These are phyloP conservation scores for Cercopithecus hamlyni DNA, from an alignment of 2,797 vertebrate species.

Conservation along the genomic window DNA sequence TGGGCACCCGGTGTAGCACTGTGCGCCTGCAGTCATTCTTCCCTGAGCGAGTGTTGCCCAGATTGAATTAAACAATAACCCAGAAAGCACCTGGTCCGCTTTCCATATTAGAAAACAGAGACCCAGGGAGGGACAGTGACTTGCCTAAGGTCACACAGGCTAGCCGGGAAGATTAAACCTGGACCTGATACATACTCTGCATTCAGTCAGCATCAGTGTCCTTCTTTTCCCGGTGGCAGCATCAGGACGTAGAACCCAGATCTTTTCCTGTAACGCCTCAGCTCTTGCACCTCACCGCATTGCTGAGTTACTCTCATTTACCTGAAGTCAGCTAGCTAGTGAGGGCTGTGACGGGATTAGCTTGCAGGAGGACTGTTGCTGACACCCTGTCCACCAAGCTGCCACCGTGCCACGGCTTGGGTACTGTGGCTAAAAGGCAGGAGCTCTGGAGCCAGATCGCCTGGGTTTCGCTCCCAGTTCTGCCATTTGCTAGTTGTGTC, in stretches of 20 bases:
- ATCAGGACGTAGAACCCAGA: neutral
- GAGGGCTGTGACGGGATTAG: neutral
- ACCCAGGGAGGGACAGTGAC: neutral
- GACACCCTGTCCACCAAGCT: neutral
- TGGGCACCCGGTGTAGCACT: fast-evolving
- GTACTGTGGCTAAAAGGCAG: neutral
- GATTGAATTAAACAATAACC: neutral
- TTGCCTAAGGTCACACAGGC: neutral
- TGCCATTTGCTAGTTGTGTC: neutral
- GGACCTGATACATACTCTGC: neutral
- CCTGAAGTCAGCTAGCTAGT: neutral
- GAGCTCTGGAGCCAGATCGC: neutral
- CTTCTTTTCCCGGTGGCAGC: neutral
- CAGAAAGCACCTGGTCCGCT: neutral
- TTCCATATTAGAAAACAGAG: neutral
- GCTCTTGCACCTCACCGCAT: neutral
- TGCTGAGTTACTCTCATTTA: neutral
- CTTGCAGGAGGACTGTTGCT: neutral
- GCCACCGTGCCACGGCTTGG: too few species aligned
- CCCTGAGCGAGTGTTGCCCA: neutral
- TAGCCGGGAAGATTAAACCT: neutral
- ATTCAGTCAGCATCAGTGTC: neutral
- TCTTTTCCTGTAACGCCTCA: neutral
- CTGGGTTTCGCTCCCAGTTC: neutral
- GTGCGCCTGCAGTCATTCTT: neutral